Evolutionary conservation across 2,888 invertebrate species (phyloP), one percentile per base, ranked within the genome.

Genomic region (Athalia rosae): DNA sequence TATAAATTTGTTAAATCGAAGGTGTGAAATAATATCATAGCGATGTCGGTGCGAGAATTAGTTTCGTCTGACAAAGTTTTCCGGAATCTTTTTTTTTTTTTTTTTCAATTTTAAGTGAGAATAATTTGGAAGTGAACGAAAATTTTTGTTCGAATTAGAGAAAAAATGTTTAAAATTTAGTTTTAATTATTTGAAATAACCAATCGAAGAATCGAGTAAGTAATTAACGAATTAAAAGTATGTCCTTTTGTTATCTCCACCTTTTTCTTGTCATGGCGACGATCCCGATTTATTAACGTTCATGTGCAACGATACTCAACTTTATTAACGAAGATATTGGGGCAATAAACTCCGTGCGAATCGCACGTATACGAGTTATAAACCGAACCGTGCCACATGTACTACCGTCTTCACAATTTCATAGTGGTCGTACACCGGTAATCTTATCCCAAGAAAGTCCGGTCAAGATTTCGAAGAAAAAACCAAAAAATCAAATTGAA

Each of bases 221-320:
- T 64, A 64, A 48, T 47, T 15, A 13, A 11, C 9, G 6, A 50
- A 50, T 11, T 5, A 58, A 56, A 56, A 58, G n/a, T 11, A 45
- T 13, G 61, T 74, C 41, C 74, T 28, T 74, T 62, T 11, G 48
- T 61, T 74, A 74, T 48, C 74, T 59, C 74, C 74, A 61, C 74
- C 62, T 74, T 61, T 74, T 74, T 43, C 74, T 74, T 53, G 61
- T 74, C 74, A 74, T 59, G 61, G 74, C 74, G 58, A 15, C 13
- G 4, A 0, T 56, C 4, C 45, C 71, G 71, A 71, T 43, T 58
- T 45, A 45, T 71, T 71, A 58, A 28, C 8, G 58, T 71, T 45
- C 58, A 43, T 56, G 56, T 4, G 58, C n/a, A 6, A 43, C 50
- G 50, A 41, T 9, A 8, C 41, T 53, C n/a, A n/a, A 53, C n/a